Evolutionary conservation across 2,888 invertebrate genomes (phyloP), one percentile per base, ranked within the genome.

Genomic region (Amphipyra tragopoginis): DNA sequence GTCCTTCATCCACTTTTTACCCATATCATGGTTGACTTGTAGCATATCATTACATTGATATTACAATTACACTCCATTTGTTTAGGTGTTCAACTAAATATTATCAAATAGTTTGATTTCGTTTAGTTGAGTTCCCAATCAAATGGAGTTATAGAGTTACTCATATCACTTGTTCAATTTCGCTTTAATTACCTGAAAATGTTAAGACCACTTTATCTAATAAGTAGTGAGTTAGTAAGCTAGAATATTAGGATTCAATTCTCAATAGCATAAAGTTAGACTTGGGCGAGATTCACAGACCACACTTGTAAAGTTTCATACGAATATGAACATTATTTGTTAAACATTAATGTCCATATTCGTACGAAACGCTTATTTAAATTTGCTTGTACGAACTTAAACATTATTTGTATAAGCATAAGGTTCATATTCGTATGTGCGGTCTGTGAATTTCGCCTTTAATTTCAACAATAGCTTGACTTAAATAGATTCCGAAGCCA

Each of bases 1-100:
- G 94, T 95, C 33, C 87, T 95, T 54, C 95, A 96, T 82, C 94
- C 95, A 71, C 89, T 96, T n/a, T 96, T 96, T 83, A 96, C 96
- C 65, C 96, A 96, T 90, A 93, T 96, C 83, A 91, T 96, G 86
- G 96, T 96, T 58, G 96, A 96, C 79, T 85, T 89, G 93, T 92
- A 93, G 85, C 86, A 86, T 87, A 88, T 86, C 83, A 58, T 71
- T 21, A 65, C 59, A 53, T 55, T 60, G 45, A 49, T 51, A 68
- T 40, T 52, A 49, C 29, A 29, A 29, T 5, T 29, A 29, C 38
- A 52, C 7, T 9, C 26, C 11, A 52, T 42, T 72, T 38, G 1
- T 39, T 43, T 29, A 40, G 51, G 48, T 65, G 52, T 48, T 48
- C 52, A 52, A 26, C 26, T 0, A 65, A 56, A 40, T 55, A 9